Percentiles rank a stretch among this genome's conserved stretches.
Evolutionary conservation across 1,140 invertebrate species (phyloP).

Genomic region (Druon quercuslanigerum): DNA sequence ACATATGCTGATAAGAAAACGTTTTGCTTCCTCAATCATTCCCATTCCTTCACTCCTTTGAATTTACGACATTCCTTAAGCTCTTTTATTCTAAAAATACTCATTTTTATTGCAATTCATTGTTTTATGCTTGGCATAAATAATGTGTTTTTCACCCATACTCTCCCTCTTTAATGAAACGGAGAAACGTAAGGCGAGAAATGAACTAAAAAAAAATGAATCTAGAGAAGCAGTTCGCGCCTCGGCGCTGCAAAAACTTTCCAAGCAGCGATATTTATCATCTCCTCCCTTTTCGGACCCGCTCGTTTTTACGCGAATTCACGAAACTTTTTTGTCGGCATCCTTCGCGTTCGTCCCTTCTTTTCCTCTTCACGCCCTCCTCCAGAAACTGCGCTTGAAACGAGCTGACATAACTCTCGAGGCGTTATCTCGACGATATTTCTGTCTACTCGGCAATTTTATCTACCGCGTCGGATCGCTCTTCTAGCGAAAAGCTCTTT

Average conservation of each 20-base stretch:
- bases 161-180: not conserved
- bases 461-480: conserved; percentile 43
- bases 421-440: conserved; percentile 58
- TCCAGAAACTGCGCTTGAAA: conserved; percentile 26
- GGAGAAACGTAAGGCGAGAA: conserved; percentile 28
- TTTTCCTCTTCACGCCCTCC: conserved; percentile 38
- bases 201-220: conserved; percentile 34
- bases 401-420: conserved; percentile 33
- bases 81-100: too few species aligned
- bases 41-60: too few species aligned
- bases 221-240: conserved; percentile 48
- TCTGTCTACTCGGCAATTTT: conserved; percentile 52
- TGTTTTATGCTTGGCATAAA: too few species aligned
- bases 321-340: conserved; percentile 48
- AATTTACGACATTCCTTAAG: conserved; percentile 34
- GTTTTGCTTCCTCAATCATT: conserved; percentile 59
- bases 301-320: conserved; percentile 50
- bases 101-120: too few species aligned
- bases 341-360: conserved; percentile 21
- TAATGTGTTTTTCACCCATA: too few species aligned
- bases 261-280: conserved; percentile 55
- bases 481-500: conserved; percentile 35
- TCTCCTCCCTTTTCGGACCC: conserved; percentile 17
- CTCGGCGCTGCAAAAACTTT: conserved; percentile 57
- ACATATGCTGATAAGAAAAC: conserved; percentile 66